These are phyloP conservation scores for Gobio gobio DNA, from an alignment of 2,113 vertebrate genomes.

Conservation along the genomic window DNA sequence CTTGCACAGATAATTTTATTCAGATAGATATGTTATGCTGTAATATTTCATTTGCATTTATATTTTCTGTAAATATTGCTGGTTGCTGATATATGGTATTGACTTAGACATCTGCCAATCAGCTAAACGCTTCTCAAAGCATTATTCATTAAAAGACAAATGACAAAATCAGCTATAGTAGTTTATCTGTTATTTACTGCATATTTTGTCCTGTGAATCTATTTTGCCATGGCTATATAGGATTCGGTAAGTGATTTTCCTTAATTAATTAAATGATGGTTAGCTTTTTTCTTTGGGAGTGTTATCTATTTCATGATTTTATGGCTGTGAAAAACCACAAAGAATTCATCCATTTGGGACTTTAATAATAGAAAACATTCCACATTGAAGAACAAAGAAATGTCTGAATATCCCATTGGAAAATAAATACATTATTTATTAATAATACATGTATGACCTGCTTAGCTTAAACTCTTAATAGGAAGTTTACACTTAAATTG, in stretches of 20 bases:
- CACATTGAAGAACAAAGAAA: neutral
- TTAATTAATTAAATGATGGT: neutral
- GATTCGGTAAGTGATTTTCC: constrained; percentile 54
- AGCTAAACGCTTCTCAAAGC: neutral
- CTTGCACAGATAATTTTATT: neutral
- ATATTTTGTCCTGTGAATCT: constrained; percentile 46
- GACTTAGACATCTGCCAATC: neutral
- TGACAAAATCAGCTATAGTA: neutral
- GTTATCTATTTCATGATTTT: neutral
- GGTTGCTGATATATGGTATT: neutral
- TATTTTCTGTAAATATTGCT: neutral
- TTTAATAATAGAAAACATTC: neutral
- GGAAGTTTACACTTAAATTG: neutral
- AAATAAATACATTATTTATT: neutral
- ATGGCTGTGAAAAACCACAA: neutral
- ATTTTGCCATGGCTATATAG: constrained; percentile 50
- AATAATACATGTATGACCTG: neutral
- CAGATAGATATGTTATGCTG: neutral
- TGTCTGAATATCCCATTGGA: neutral
- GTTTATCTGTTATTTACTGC: constrained; percentile 28
- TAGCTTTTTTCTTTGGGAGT: neutral
- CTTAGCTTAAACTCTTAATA: neutral
- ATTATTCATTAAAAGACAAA: neutral
- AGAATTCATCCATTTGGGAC: neutral
- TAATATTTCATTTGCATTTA: neutral